phyloP scores from a whole-genome alignment of 2,888 invertebrate species.

The Papilio protenor region DNA sequence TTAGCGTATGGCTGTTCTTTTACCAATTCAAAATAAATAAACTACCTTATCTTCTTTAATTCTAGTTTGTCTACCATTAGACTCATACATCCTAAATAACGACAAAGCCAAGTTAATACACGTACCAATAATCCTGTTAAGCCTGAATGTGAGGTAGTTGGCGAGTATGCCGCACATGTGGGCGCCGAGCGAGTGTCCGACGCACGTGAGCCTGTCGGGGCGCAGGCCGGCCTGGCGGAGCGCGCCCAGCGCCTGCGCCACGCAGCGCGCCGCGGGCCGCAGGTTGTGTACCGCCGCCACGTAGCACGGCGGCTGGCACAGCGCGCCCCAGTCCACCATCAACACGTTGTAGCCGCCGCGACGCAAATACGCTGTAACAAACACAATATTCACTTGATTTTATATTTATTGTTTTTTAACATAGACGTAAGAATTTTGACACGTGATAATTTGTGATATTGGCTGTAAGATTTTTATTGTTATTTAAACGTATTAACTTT shows the following conservation, averaged over 20 bases:
- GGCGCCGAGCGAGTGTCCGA: conserved; percentile 91
- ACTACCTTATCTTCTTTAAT: too few species aligned
- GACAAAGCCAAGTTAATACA: background rate
- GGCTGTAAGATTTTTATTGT: too few species aligned
- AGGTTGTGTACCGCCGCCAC: conserved; percentile 91
- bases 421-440: too few species aligned
- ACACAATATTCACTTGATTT: too few species aligned
- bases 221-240: conserved; percentile 87
- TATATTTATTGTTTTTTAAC: too few species aligned
- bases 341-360: conserved; percentile 91
- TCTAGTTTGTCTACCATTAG: background rate
- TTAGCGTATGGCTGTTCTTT: too few species aligned
- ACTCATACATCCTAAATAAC: background rate
- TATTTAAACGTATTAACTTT: too few species aligned
- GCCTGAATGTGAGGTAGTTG: conserved; percentile 88
- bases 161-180: conserved; percentile 91
- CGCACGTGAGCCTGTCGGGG: conserved; percentile 88
- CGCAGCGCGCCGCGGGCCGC: conserved; percentile 88
- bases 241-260: conserved; percentile 86
- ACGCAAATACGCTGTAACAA: conserved; percentile 86
- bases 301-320: conserved; percentile 88
- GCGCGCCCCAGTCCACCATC: conserved; percentile 90
- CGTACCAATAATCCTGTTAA: conserved; percentile 89
- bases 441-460: too few species aligned
- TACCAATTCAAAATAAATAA: too few species aligned